Base-by-base conservation (phyloP, 2,888 invertebrate genomes). In the Dioctria rufipes region DNA sequence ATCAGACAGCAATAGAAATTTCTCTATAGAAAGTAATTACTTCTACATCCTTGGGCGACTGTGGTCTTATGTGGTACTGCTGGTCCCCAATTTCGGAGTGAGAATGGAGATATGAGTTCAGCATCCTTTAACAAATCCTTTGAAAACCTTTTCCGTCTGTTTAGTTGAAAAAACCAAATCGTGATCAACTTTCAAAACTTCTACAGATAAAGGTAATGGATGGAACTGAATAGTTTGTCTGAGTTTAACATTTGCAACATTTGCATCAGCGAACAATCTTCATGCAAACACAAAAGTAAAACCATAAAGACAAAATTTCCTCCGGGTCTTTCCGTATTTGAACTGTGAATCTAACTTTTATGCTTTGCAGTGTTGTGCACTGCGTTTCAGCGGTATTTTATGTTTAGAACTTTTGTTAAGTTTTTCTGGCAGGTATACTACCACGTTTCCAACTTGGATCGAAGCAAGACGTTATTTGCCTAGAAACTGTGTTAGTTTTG, bases 171-270 rank as follows among this genome's bases (percentile, higher is more conserved):
- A 54, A 54, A 54, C 11, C 2, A 11, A 54, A 4, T 54, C 54
- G 54, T 54, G 4, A n/a, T 46, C 54, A 54, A 54, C 11, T 54
- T 54, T 8, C 54, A 6, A 54, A 25, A 54, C 54, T 54, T 54
- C 11, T n/a, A 4, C 11, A 11, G 54, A 54, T 4, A 54, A n/a
- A 54, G 54, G 54, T 54, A 54, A 54, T 54, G 54, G 54, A 54
- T 54, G 54, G 54, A 54, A 54, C 4, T 8, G 54, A 54, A 54
- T 54, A 54, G 54, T 54, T 54, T 54, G n/a, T 54, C 54, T 54
- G 54, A n/a, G n/a, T 11, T n/a, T 54, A 25, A 25, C 25, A 25
- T 25, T 25, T 25, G 25, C n/a, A 54, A 46, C 9, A 54, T 54
- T 54, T 54, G 11, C 54, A 54, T 54, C 54, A 54, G 11, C 11